These are phyloP conservation scores for Gracilinanus agilis DNA, from an alignment of 2,113 vertebrate genomes.

Conservation along the genomic window DNA sequence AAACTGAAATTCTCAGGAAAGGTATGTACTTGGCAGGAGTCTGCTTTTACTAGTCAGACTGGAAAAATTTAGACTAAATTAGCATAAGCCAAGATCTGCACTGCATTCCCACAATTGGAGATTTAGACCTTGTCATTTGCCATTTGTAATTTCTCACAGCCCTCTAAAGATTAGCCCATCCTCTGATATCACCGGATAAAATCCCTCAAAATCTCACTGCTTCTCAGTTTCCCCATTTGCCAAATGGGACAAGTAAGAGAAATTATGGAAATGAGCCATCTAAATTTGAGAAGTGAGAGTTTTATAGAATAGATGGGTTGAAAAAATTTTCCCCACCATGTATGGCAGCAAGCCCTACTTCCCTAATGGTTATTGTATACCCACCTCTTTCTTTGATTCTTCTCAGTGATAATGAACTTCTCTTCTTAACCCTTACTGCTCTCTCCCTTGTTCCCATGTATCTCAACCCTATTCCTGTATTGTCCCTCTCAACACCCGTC, in stretches of 20 bases:
- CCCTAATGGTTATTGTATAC: not conserved
- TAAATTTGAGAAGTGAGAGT: not conserved
- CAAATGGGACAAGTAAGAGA: not conserved
- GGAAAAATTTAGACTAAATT: not conserved
- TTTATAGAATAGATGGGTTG: not conserved
- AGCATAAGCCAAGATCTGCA: not conserved
- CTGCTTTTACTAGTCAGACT: not conserved
- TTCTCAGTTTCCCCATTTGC: not conserved
- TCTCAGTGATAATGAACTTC: not conserved
- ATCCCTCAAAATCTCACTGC: not conserved
- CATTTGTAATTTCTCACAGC: not conserved
- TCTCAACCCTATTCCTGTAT: not conserved
- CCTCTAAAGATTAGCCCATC: not conserved
- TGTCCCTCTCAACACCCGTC: not conserved
- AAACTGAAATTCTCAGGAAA: slow-evolving; percentile 90
- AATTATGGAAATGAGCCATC: not conserved
- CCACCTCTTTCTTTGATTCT: not conserved
- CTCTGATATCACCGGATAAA: slow-evolving; percentile 19
- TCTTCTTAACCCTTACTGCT: not conserved
- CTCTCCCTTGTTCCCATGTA: not conserved
- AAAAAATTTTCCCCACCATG: not conserved
- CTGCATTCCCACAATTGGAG: not conserved
- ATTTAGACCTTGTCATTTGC: not conserved
- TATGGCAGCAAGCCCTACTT: not conserved
- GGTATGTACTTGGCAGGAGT: slow-evolving; percentile 81